Conservation (phyloP, 2,888 invertebrate genomes). For the Eristalis intricaria region DNA sequence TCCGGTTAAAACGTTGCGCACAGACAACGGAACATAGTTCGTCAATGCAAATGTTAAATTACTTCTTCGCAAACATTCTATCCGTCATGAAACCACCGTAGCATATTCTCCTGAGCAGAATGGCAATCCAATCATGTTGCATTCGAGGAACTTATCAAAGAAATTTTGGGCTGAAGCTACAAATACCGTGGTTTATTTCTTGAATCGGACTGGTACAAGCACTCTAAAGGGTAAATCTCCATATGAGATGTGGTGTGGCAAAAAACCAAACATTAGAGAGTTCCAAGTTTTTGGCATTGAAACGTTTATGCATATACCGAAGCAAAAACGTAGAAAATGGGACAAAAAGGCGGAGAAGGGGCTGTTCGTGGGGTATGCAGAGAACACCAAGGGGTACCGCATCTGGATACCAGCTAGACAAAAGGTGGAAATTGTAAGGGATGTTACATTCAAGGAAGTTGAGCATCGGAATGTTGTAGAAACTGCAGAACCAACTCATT, state of each 20-base stretch:
- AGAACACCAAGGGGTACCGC: too few species aligned
- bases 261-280: slow-evolving; percentile 73
- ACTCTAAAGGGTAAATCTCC: too few species aligned
- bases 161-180: slow-evolving; percentile 78
- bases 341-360: slow-evolving; percentile 74
- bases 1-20: too few species aligned
- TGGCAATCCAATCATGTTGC: slow-evolving; percentile 47
- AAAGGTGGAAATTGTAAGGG: slow-evolving; percentile 23
- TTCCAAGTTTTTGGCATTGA: slow-evolving; percentile 35
- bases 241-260: too few species aligned
- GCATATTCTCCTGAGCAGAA: too few species aligned
- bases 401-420: slow-evolving; percentile 36
- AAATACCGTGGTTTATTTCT: slow-evolving; percentile 72
- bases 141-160: slow-evolving; percentile 1
- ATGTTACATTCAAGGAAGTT: slow-evolving; percentile 20
- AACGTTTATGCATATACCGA: too few species aligned
- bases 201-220: slow-evolving; percentile 62
- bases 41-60: too few species aligned
- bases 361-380: slow-evolving; percentile 75
- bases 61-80: too few species aligned
- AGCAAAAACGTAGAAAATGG: slow-evolving; percentile 72
- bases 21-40: too few species aligned
- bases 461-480: not conserved
- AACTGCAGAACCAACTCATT: too few species aligned
- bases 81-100: too few species aligned